Evolutionary conservation across 2,797 vertebrate species (phyloP), one percentile per base, ranked within the genome.

Genomic region (Myotis myotis): DNA sequence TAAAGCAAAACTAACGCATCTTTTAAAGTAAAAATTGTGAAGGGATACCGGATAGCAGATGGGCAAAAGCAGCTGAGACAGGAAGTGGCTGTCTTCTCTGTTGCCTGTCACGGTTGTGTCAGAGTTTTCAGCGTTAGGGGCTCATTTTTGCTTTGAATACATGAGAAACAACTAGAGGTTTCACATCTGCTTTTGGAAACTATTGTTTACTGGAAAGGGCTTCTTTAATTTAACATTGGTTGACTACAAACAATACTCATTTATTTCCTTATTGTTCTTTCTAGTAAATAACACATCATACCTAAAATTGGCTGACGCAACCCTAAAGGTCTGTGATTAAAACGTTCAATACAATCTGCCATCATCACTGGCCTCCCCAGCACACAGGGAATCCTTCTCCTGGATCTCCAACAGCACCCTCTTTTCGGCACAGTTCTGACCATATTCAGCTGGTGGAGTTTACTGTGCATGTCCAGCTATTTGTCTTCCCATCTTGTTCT

Each of bases 121-220:
- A 83, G 68, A 83, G 70, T 72, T 81, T 64, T 85, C 68, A 57
- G 36, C 25, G 87, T 89, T 92, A 85, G 36, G 68, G 20, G 66
- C 51, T 95, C 82, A 49, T 57, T 93, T 87, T 82, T 96, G 66
- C 83, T 95, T n/a, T 76, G 51, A 95, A 78, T 88, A 41, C 23
- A 51, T 36, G 19, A 94, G 64, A 81, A 96, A 95, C 71, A 89
- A 79, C 53, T 15, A 86, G n/a, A 81, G 55, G 10, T 44, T 51
- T 90, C 84, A 94, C 78, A 95, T 89, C 92, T 96, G 87, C 82
- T 95, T 96, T 92, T 82, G 57, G 7, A 51, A 94, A 87, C 55
- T 88, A 38, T 51, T 95, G 81, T 87, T 96, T 93, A 88, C 68
- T 55, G 72, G 76, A 82, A 83, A 94, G 36, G 92, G 25, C 22